phyloP scores from a whole-genome alignment of 2,113 vertebrate genomes.

The Loxodonta africana region DNA sequence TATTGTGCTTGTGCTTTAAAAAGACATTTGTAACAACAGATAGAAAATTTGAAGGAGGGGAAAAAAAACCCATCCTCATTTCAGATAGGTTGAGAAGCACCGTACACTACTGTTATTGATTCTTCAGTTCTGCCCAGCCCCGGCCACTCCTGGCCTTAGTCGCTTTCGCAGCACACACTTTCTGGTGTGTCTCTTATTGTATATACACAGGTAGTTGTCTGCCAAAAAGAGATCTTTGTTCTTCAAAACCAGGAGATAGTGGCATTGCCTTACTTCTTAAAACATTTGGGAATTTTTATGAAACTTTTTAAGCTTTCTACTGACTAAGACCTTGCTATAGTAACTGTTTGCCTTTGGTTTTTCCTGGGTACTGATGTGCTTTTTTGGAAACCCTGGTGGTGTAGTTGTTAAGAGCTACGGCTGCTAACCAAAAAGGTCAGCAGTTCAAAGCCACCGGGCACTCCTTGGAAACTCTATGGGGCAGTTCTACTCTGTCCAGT shows the following conservation, averaged over 20 bases:
- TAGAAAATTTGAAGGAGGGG: neutral
- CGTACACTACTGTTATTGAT: rapidly evolving
- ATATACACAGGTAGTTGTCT: too few relatives aligned
- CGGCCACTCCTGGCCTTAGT: too few relatives aligned
- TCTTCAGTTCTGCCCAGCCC: too few relatives aligned
- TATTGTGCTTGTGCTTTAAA: neutral
- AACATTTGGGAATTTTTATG: neutral
- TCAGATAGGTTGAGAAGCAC: neutral
- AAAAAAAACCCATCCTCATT: neutral
- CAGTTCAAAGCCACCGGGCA: too few relatives aligned
- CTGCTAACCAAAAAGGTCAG: too few relatives aligned
- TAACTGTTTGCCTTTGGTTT: neutral
- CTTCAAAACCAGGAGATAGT: too few relatives aligned
- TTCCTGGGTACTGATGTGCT: neutral
- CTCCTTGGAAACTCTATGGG: too few relatives aligned
- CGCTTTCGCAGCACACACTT: too few relatives aligned
- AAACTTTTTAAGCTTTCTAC: neutral
- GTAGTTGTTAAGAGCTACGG: too few relatives aligned
- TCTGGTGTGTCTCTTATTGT: neutral
- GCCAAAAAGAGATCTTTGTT: neutral
- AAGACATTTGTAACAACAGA: neutral
- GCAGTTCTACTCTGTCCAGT: too few relatives aligned
- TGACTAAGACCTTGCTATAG: neutral
- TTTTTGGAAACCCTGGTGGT: neutral
- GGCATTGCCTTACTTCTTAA: neutral